Conservation (phyloP, 1,140 invertebrate species). For the Phthorimaea operculella region DNA sequence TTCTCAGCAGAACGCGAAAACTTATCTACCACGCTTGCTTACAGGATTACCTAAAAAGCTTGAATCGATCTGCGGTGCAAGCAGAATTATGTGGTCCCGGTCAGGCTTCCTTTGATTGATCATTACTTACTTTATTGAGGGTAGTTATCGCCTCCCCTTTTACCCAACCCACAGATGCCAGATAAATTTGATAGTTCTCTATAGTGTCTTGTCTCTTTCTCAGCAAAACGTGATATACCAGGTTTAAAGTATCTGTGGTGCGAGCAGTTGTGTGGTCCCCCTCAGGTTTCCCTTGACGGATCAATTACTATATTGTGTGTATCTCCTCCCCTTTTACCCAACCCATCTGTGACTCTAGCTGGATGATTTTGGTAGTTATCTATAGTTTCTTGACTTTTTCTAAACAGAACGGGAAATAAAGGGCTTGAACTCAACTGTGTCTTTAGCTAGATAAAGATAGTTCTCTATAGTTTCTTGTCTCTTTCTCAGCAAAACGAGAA, state of each 20-base stretch:
- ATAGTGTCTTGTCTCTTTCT: neutral
- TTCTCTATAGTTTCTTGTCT: neutral
- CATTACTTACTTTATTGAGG: conserved; percentile 46
- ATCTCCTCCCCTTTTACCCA: neutral
- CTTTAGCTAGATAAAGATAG: no score
- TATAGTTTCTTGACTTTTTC: no score
- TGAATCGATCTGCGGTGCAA: no score
- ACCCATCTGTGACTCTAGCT: no score
- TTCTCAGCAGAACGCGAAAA: neutral
- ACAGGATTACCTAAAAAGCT: no score
- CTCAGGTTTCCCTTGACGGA: conserved; percentile 40
- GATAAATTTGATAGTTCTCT: no score
- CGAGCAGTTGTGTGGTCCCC: conserved; percentile 41
- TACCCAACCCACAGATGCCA: no score
- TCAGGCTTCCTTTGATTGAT: conserved; percentile 40
- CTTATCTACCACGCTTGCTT: no score
- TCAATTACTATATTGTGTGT: conserved; percentile 43
- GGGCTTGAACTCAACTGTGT: no score
- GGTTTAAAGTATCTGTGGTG: no score
- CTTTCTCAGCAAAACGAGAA: neutral
- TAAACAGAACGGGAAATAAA: no score
- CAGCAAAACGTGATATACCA: neutral
- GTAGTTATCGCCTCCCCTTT: neutral
- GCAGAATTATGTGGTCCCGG: conserved; percentile 41
- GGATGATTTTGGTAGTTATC: no score